A percentile compares a stretch with the other conserved stretches of the same genome.
Conservation (phyloP, 2,888 invertebrate genomes). For the Clostera curtula region DNA sequence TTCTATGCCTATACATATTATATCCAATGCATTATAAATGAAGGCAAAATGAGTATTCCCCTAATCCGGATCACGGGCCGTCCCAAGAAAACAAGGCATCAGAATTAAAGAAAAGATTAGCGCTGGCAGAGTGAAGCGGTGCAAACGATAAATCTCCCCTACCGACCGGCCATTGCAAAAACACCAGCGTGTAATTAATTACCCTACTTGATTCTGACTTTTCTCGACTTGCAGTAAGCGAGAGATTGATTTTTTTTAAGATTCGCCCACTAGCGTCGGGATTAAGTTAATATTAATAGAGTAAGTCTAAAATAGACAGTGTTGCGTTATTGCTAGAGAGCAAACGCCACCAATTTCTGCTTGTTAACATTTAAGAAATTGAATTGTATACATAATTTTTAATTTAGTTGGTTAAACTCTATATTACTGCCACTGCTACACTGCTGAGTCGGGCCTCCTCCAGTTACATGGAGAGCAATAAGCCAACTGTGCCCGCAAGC, state of each 20-base stretch:
- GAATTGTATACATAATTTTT: too few species aligned
- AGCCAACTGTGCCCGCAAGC: too few species aligned
- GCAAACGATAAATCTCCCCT: conserved; percentile 61
- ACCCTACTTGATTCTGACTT: conserved; percentile 57
- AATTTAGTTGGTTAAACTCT: too few species aligned
- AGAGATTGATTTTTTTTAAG: conserved; percentile 38
- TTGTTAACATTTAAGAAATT: too few species aligned
- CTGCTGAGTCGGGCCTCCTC: too few species aligned
- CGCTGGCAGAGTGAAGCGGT: conserved; percentile 45
- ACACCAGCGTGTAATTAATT: conserved; percentile 64
- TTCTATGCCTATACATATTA: conserved; percentile 19
- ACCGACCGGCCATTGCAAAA: conserved; percentile 58
- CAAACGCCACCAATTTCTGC: too few species aligned
- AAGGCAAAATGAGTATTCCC: conserved; percentile 44
- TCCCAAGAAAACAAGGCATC: conserved; percentile 57
- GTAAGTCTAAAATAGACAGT: too few species aligned
- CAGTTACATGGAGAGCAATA: too few species aligned
- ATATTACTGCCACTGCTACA: too few species aligned
- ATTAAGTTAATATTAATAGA: too few species aligned
- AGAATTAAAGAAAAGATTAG: conserved; percentile 65
- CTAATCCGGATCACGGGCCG: conserved; percentile 52
- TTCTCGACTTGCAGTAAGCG: conserved; percentile 49
- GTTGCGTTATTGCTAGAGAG: too few species aligned
- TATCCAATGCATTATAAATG: conserved; percentile 42
- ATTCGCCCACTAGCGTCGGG: too few species aligned